Evolutionary conservation across 2,797 vertebrate species (phyloP).

Genomic region (Pyrrhura leucotis): DNA sequence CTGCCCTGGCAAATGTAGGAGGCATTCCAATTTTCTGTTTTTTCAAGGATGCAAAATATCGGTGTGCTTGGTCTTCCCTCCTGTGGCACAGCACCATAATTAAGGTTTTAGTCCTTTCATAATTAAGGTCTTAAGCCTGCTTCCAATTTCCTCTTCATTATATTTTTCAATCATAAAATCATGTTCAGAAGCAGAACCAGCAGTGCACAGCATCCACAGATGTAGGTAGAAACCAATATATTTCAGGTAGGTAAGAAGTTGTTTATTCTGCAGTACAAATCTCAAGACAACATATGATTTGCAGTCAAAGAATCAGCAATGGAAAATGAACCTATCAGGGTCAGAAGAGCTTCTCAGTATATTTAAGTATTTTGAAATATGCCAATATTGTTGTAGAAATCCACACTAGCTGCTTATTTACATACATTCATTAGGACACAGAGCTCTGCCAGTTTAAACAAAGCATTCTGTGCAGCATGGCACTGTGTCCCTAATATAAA

Average conservation of each 20-base stretch:
- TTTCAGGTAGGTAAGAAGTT: not conserved
- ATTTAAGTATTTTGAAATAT: conserved; percentile 16
- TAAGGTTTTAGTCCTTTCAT: not conserved
- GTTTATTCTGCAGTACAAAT: not conserved
- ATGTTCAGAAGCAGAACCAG: not conserved
- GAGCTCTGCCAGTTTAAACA: conserved; percentile 22
- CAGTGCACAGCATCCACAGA: not conserved
- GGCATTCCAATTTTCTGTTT: not conserved
- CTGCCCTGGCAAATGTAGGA: not conserved
- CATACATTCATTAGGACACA: not conserved
- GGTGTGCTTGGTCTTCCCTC: not conserved
- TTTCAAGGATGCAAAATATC: not conserved
- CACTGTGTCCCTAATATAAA: conserved; percentile 3
- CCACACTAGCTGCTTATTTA: not conserved
- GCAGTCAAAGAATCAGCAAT: not conserved
- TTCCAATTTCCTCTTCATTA: not conserved
- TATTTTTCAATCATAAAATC: not conserved
- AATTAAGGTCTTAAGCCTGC: not conserved
- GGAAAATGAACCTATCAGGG: not conserved
- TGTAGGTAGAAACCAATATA: not conserved
- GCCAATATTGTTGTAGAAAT: not conserved
- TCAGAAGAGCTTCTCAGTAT: not conserved
- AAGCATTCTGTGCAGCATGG: conserved; percentile 24
- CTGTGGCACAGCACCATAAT: not conserved
- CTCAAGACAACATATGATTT: not conserved